These are phyloP conservation scores for Phylloscopus trochiloides DNA, from an alignment of 2,113 vertebrate genomes.

Conservation along the genomic window DNA sequence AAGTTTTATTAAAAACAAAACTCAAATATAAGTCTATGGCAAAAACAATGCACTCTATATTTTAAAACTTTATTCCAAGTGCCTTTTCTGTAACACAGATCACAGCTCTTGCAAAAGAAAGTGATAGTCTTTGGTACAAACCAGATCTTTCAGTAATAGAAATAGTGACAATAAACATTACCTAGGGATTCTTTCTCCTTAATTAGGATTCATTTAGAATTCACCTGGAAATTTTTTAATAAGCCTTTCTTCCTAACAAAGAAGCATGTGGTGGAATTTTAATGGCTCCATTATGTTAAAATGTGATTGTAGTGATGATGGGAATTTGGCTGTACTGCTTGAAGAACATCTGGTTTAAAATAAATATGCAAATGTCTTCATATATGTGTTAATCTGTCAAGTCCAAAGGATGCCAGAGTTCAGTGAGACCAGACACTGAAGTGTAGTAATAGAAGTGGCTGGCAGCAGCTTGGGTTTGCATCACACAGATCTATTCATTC, in stretches of 20 bases:
- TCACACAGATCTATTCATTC: not conserved
- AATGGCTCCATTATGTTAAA: slow-evolving; percentile 55
- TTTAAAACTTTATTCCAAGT: not conserved
- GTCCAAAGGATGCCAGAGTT: slow-evolving; percentile 39
- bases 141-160: not conserved
- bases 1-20: not conserved
- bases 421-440: not conserved
- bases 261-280: not conserved
- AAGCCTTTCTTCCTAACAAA: not conserved
- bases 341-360: slow-evolving; percentile 61
- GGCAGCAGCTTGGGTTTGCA: not conserved
- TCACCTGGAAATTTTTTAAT: slow-evolving; percentile 40
- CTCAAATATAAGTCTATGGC: not conserved
- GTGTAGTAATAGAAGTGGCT: not conserved
- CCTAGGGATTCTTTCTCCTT: not conserved
- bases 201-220: slow-evolving; percentile 20
- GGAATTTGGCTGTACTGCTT: slow-evolving; percentile 36
- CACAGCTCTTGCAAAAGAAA: not conserved
- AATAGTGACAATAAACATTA: not conserved
- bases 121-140: not conserved
- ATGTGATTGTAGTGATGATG: slow-evolving; percentile 8
- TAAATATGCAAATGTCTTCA: slow-evolving; percentile 63
- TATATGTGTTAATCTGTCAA: slow-evolving; percentile 67
- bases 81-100: not conserved
- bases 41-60: not conserved